Base-by-base conservation (phyloP, 2,797 vertebrate genomes). In the Xenops minutus region DNA sequence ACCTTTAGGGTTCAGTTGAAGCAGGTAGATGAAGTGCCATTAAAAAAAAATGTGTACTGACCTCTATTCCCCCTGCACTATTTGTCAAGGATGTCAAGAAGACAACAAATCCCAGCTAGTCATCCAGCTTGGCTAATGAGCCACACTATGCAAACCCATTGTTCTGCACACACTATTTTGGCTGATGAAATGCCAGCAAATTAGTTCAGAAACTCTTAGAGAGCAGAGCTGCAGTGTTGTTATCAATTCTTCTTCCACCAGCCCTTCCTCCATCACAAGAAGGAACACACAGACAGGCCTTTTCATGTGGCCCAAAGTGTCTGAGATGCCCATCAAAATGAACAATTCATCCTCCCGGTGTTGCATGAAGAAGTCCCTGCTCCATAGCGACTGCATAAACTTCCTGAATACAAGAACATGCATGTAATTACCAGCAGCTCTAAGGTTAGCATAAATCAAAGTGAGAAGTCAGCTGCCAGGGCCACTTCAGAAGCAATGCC, bases 401-500 rank as follows among this genome's bases (percentile, higher is more conserved):
- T 51, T 63, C 89, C 96, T 90, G 94, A 94, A 87, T 94, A 79
- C 67, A 76, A 49, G 85, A 88, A 94, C 85, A 87, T 39, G 89
- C 95, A 94, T 89, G 94, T 86, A 82, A 96, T 97, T 97, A 96
- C 85, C 82, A 90, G 77, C 89, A 96, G 93, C 88, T 72, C 95
- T 74, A 90, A 96, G 92, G 96, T 94, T 86, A 94, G 75, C 90
- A 95, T 85, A 95, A 96, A 96, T 96, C 94, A 96, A 94, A 93
- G 85, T 55, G 76, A 96, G 92, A 92, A 96, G 94, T 96, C 96
- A 96, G 95, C 93, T 97, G 95, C 93, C 94, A 63, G 86, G 96
- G 97, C 97, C 96, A 92, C 91, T 96, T 87, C 39, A 95, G 94
- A 97, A 80, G 85, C 96, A 96, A 93, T 92, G 94, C 88, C 36